Base-by-base conservation (phyloP, 2,888 invertebrate species). In the Altica lythri region DNA sequence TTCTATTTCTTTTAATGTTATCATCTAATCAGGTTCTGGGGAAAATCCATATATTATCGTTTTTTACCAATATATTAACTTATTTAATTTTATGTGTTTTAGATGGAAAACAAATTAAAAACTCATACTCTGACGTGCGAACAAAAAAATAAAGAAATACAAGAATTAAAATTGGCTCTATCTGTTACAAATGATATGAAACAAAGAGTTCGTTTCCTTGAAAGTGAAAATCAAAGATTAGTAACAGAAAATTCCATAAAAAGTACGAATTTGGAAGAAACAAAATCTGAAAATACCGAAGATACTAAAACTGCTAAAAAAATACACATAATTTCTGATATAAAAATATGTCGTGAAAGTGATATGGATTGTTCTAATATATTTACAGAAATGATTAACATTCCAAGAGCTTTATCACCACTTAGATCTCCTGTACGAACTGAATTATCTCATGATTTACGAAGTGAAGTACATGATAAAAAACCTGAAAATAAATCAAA, bases 311-410 rank as follows among this genome's bases (percentile, higher is more conserved):
- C 4, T 6, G 18, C 13, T 4, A 30, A 30, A 2, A 12, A 12
- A n/a, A 34, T 2, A 3, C 6, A 4, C 10, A 1, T 2, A 2
- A 1, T 2, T 1, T 16, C 1, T 8, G 17, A 34, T 8, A 32
- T 6, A 4, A 3, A 4, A 16, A 34, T 8, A 16, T 6, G 5
- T 4, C 13, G n/a, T 2, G 42, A 42, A 42, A 25, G 25, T n/a
- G 35, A 27, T 37, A 27, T 46, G 6, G 19, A 32, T 32, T 22
- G 62, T 10, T 16, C 29, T 46, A 32, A 54, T 32, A 64, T 66
- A 50, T 59, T 65, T 12, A 42, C 50, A 19, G 61, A 65, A 37
- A 64, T 67, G 64, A 57, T 51, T 34, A 18, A 38, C 29, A 6
- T 57, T 10, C 53, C 62, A 22, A 10, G 2, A 27, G 14, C 52